phyloP scores from a whole-genome alignment of 2,888 invertebrate genomes.

The Rhimphoctona megacephalus region DNA sequence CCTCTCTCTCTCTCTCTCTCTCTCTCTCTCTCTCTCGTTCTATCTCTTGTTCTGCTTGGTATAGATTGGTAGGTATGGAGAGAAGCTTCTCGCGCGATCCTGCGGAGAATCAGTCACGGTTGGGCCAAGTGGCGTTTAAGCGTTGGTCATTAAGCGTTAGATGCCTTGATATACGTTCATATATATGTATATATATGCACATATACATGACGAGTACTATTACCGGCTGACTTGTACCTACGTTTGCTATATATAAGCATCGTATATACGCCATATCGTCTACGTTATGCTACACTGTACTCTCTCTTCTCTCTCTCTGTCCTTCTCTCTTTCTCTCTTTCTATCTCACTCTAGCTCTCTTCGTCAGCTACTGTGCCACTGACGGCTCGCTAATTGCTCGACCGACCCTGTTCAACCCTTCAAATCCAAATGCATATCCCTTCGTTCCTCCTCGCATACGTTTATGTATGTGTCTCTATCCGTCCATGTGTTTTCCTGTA shows the following conservation, averaged over 20 bases:
- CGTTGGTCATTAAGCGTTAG: slow-evolving; percentile 67
- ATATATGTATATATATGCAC: slow-evolving; percentile 22
- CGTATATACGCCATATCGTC: slow-evolving; percentile 46
- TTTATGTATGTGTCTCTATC: neutral
- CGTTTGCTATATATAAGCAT: slow-evolving; percentile 35
- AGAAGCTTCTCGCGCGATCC: slow-evolving; percentile 57
- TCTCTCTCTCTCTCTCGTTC: slow-evolving; percentile 27
- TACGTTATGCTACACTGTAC: slow-evolving; percentile 52
- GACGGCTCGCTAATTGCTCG: slow-evolving; percentile 85
- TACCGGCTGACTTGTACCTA: slow-evolving; percentile 48
- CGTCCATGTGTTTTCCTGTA: neutral
- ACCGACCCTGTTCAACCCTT: slow-evolving; percentile 80
- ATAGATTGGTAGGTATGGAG: slow-evolving; percentile 36
- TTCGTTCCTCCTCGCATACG: slow-evolving; percentile 69
- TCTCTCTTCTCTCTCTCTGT: slow-evolving; percentile 17
- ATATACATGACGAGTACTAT: slow-evolving; percentile 31
- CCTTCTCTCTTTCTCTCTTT: slow-evolving; percentile 30
- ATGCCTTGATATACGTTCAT: slow-evolving; percentile 48
- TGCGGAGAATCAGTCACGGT: slow-evolving; percentile 61
- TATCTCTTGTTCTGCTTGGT: neutral
- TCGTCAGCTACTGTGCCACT: slow-evolving; percentile 84
- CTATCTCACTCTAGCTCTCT: slow-evolving; percentile 53
- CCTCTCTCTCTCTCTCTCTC: slow-evolving; percentile 29
- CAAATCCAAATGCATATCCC: slow-evolving; percentile 82
- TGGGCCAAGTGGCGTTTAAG: slow-evolving; percentile 66